Conservation (phyloP, 2,113 vertebrate species). For the Tilapia sparmanii region DNA sequence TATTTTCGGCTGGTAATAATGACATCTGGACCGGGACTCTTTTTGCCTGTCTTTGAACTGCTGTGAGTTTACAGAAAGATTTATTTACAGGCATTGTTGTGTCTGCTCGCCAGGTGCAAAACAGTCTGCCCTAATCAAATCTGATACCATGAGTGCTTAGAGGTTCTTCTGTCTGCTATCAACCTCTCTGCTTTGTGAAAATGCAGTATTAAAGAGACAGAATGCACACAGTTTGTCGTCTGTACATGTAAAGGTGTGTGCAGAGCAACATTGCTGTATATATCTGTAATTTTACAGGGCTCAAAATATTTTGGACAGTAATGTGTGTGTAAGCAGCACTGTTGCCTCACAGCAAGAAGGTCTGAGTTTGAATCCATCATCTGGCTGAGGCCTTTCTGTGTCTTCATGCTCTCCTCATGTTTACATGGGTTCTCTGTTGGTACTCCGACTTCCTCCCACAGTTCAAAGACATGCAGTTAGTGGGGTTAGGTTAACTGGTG, state of each 20-base stretch:
- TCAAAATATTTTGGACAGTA: neutral
- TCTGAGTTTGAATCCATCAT: neutral
- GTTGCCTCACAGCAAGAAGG: neutral
- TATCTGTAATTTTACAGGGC: neutral
- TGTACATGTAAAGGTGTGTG: neutral
- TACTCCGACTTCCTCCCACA: neutral
- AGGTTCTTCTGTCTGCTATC: neutral
- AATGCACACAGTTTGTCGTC: neutral
- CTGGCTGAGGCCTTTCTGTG: neutral
- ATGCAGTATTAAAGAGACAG: neutral
- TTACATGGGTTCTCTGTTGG: neutral
- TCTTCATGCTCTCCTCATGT: neutral
- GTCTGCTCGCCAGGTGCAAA: neutral
- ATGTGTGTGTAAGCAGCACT: neutral
- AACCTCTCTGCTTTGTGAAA: neutral
- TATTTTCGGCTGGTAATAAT: neutral
- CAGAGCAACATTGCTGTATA: neutral
- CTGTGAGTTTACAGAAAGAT: neutral
- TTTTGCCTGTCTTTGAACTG: neutral
- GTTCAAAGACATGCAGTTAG: neutral
- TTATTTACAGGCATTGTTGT: neutral
- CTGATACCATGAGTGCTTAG: neutral
- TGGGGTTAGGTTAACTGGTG: neutral
- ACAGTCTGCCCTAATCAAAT: neutral
- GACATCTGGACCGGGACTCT: neutral